Conservation (phyloP, 2,888 invertebrate genomes). For the Mimumesa dahlbomi region DNA sequence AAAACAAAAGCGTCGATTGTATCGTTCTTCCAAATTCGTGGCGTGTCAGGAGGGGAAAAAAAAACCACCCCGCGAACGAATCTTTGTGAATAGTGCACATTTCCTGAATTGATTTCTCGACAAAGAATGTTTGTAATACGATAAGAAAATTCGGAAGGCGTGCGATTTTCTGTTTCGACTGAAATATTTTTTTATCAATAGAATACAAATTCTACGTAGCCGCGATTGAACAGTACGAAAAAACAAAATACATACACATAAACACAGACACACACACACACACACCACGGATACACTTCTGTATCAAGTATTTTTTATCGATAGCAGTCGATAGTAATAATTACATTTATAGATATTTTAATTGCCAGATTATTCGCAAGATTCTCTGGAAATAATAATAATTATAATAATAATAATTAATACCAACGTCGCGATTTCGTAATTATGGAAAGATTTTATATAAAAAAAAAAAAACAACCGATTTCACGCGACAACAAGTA, state of each 20-base stretch:
- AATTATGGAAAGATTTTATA: too few species aligned
- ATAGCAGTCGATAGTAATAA: background rate
- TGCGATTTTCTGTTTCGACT: background rate
- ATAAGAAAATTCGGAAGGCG: background rate
- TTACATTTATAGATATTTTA: background rate
- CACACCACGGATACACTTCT: background rate
- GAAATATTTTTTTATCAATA: background rate
- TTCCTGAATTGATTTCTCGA: background rate
- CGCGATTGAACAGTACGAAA: too few species aligned
- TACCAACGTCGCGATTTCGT: too few species aligned
- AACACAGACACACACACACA: too few species aligned
- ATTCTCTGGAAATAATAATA: background rate
- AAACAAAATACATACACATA: too few species aligned
- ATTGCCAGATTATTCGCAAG: background rate
- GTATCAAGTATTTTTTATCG: conserved; percentile 19
- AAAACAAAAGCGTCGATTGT: background rate
- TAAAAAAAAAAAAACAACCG: too few species aligned
- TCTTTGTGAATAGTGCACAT: too few species aligned
- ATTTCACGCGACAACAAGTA: too few species aligned
- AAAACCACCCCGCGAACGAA: too few species aligned
- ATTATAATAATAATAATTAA: background rate
- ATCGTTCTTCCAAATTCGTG: conserved; percentile 20
- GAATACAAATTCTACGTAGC: too few species aligned
- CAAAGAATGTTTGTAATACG: background rate
- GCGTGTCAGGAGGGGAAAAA: too few species aligned